Evolutionary conservation across 2,888 invertebrate genomes (phyloP).

Genomic region (Diploptera punctata): DNA sequence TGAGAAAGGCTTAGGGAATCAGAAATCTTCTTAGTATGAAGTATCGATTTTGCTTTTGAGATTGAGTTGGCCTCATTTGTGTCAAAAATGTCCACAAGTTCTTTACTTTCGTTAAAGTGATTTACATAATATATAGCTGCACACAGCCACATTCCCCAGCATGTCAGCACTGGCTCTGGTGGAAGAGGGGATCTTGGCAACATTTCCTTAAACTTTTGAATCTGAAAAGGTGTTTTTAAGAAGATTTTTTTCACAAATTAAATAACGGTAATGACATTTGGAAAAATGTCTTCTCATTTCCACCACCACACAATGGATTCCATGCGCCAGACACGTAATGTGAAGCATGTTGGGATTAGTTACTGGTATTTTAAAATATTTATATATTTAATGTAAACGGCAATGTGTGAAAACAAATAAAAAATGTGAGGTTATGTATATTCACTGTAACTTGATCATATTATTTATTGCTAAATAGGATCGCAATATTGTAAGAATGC

Average conservation of each 20-base stretch:
- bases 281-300: neutral
- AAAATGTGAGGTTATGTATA: too few species aligned
- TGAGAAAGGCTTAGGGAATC: neutral
- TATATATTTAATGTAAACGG: too few species aligned
- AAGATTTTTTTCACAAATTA: neutral
- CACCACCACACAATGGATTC: too few species aligned
- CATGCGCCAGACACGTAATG: too few species aligned
- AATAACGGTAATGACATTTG: neutral
- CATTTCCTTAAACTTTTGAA: conserved; percentile 5
- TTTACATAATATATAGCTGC: neutral
- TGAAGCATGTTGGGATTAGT: too few species aligned
- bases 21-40: neutral
- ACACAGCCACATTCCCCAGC: neutral
- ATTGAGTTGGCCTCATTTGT: neutral
- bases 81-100: neutral
- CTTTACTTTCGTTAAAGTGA: neutral
- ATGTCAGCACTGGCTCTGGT: neutral
- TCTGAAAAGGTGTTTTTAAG: neutral
- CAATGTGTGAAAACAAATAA: too few species aligned
- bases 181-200: neutral
- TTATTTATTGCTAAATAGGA: too few species aligned
- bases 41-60: neutral
- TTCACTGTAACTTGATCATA: too few species aligned
- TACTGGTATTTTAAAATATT: too few species aligned
- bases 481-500: too few species aligned